Conservation (phyloP, 2,797 vertebrate genomes). For the Danio jaintianensis region DNA sequence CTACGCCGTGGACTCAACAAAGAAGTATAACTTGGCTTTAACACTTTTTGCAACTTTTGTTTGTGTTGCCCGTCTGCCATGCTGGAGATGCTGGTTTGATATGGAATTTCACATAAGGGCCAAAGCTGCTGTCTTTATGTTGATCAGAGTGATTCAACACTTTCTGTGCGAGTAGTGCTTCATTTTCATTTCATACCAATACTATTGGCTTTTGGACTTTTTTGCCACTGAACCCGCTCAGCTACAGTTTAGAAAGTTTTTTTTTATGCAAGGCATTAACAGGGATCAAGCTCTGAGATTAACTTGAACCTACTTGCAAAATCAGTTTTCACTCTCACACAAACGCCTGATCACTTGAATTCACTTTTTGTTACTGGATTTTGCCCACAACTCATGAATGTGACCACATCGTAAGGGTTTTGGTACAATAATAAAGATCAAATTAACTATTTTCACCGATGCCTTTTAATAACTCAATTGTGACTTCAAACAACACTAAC, state of each 20-base stretch:
- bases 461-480: no score
- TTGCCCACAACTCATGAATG: background rate
- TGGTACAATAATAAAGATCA: constrained; percentile 32
- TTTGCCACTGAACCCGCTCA: background rate
- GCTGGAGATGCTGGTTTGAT: background rate
- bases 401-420: background rate
- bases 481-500: no score
- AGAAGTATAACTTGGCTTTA: no score
- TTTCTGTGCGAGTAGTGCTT: no score
- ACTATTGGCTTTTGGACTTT: no score
- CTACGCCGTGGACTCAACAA: no score
- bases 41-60: no score
- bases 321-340: background rate
- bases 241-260: background rate
- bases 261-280: background rate
- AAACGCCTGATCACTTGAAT: background rate
- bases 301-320: background rate
- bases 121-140: background rate
- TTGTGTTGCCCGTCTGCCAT: no score
- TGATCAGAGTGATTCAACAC: no score
- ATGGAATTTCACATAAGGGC: background rate
- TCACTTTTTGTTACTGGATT: background rate
- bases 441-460: background rate
- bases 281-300: background rate
- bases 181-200: no score